Base-by-base conservation (phyloP, 92 coral and sea anemone species). In the Palythoa grandis region DNA sequence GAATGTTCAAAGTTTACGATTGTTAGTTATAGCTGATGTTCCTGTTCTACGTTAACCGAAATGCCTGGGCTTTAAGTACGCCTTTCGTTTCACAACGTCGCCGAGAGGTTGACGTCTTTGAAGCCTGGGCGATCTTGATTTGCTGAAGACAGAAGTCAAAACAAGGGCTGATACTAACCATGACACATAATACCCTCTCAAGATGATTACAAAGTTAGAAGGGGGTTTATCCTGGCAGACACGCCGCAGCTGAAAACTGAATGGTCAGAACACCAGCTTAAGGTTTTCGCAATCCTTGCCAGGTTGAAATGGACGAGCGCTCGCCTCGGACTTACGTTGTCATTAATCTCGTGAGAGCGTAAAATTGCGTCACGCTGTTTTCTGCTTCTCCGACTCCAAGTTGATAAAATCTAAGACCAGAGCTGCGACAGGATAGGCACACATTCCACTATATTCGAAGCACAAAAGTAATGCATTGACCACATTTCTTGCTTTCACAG, bases 71-170 rank as follows among this genome's bases (percentile, higher is more conserved):
- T 47, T 66, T 80, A 43, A 35, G 53, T 65, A 80, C 74, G 74
- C 74, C 85, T 80, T 68, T 23, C 11, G 74, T 65, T 80, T 80
- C 75, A 79, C 84, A 67, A 66, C 66, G 85, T 14, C 58, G 85
- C 52, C 58, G 65, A 47, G n/a, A 23, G 60, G 85, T 47, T 67
- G 85, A 80, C 74, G 74, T 80, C 74, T 80, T 66, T 58, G 25
- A 80, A 67, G 39, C 85, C 85, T 66, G 85, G 75, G 85, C 85
- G 85, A 80, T 80, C 74, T 76, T 66, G 73, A 80, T 80, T 80
- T 67, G 75, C 74, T 52, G 72, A 50, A 66, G 85, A 24, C 47
- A 22, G 85, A 39, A 80, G 85, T 80, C 85, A 80, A 80, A 80
- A 80, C 70, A 80, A 67, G 40, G 29, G 74, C 85, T 80, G 85